Evolutionary conservation across 53 echinoderm and acorn worm genomes (phyloP), one percentile per base, ranked within the genome.

Genomic region (Crossaster papposus): DNA sequence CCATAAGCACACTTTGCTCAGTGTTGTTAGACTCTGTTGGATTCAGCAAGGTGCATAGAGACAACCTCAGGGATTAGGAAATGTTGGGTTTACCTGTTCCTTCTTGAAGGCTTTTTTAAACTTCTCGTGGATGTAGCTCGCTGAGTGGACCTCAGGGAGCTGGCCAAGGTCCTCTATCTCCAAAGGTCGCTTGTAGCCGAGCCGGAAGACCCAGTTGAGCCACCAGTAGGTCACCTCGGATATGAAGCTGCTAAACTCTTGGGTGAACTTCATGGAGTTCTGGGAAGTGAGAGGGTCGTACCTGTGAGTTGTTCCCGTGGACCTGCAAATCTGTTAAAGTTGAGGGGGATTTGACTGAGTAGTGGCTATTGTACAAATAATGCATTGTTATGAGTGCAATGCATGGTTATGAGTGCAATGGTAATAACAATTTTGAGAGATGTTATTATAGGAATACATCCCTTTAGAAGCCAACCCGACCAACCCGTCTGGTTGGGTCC

Each of bases 201-300:
- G 71, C 14, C 65, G 51, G 30, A 93, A 90, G 11, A 95, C 29
- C 95, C 95, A 95, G 84, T 95, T 92, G 28, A 93, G 65, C 95
- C 95, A 95, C 83, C 89, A 89, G 83, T 51, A 95, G 65, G 91
- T 88, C 12, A 85, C 63, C 31, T 88, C 83, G 0, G 95, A 92
- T 1, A 81, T 36, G 10, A 93, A 62, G 65, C 72, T 79, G 36
- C 77, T 32, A 54, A 81, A 89, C 31, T 92, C 79, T 23, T 91
- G 83, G 51, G 83, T 52, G 44, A 82, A 95, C 24, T 51, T 86
- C 95, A 95, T 92, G 50, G 93, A 51, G 17, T 78, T n/a, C 38
- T 75, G 81, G 29, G 81, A 55, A 14, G 37, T 54, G 55, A 73
- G 77, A 14, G 30, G 4, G 51, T 51, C 38, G 0, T 14, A 22